These are phyloP conservation scores for Agrilus planipennis DNA, from an alignment of 1,140 invertebrate genomes.

Conservation along the genomic window DNA sequence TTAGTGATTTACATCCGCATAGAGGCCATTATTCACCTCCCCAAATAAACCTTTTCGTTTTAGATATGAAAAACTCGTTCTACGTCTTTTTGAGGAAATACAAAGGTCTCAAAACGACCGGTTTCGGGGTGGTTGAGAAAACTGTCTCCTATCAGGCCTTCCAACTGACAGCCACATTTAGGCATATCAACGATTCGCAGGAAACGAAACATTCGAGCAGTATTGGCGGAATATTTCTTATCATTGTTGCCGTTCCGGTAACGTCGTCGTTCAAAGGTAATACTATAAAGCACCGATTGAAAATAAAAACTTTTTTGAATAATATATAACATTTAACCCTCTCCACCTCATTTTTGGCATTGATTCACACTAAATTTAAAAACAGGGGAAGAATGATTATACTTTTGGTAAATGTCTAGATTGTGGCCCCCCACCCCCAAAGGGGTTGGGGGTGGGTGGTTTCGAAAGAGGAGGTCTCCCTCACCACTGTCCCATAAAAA, in stretches of 20 bases:
- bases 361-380: no score
- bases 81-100: constrained; percentile 43
- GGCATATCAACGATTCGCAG: constrained; percentile 40
- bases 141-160: constrained; percentile 58
- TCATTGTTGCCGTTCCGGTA: constrained; percentile 59
- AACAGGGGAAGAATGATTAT: no score
- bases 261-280: constrained; percentile 65
- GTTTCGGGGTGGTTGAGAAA: constrained; percentile 49
- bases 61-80: constrained; percentile 31
- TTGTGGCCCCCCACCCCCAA: no score
- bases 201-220: constrained; percentile 29
- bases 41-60: constrained; percentile 3
- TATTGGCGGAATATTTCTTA: constrained; percentile 47
- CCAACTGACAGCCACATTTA: constrained; percentile 55
- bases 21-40: neutral
- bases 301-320: neutral
- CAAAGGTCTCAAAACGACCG: constrained; percentile 37
- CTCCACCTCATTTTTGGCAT: no score
- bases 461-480: no score
- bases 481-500: no score
- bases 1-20: constrained; percentile 33
- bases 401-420: no score
- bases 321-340: no score
- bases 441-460: no score
- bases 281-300: no score